Base-by-base conservation (phyloP, 2,888 invertebrate genomes). In the Meiosimyza decipiens region DNA sequence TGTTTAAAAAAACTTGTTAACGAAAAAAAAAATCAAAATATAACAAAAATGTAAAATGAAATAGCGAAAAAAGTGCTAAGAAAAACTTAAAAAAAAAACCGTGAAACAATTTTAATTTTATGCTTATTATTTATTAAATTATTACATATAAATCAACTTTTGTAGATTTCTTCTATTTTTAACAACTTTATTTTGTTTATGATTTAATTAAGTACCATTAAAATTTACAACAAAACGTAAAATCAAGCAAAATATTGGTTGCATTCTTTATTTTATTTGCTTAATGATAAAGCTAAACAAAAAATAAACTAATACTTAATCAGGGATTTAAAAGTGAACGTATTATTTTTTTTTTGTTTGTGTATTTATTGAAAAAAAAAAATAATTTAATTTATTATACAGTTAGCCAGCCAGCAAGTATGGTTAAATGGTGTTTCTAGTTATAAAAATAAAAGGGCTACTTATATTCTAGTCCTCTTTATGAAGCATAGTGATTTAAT, bases 51-150 rank as follows among this genome's bases (percentile, higher is more conserved):
- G 15, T 28, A 57, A 47, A 55, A n/a, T 66, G 7, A 66, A 66
- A 28, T 40, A 54, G 28, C 54, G 18, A 55, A 18, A 60, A 60
- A 28, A 22, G 33, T 33, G 33, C n/a, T 33, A 28, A 33, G 18
- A 33, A 15, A 47, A 16, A 62, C 12, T 51, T 16, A 65, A 65
- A 22, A 33, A 51, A 60, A n/a, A 51, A 59, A n/a, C 13, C 18
- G 15, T 16, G 40, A 62, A 70, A 70, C 52, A 49, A 16, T 68
- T 66, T 72, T 69, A 69, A 49, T 70, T 65, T 40, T 50, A 64
- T 66, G 40, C n/a, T 59, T 73, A 54, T 62, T 55, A 71, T 70
- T 68, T 63, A 72, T 68, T 72, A 68, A 63, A 72, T 72, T 72
- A 72, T 62, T 67, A 47, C 55, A n/a, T 72, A 69, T 69, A 64